phyloP scores from a whole-genome alignment of 2,113 vertebrate genomes.

The Blennius ocellaris region DNA sequence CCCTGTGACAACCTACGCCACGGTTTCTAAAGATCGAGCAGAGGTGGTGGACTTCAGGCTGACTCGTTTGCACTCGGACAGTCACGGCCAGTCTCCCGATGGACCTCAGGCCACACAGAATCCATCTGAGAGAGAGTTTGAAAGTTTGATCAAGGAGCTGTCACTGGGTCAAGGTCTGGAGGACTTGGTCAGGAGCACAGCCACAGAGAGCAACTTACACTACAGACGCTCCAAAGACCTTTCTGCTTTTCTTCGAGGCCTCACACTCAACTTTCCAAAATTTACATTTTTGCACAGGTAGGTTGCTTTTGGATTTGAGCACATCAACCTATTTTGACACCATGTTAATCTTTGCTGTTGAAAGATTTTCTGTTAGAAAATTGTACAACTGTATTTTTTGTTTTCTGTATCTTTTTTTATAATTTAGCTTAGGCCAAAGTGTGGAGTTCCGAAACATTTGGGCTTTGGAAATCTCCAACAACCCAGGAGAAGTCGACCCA shows the following conservation, averaged over 20 bases:
- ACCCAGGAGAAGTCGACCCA: slow-evolving; percentile 87
- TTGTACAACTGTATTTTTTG: not conserved
- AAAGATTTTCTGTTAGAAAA: not conserved
- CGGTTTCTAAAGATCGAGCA: slow-evolving; percentile 81
- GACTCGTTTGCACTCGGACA: slow-evolving; percentile 72
- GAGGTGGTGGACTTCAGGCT: slow-evolving; percentile 92
- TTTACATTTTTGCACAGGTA: slow-evolving; percentile 89
- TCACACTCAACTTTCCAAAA: slow-evolving; percentile 92
- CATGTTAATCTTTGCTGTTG: too few species aligned
- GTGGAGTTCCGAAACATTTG: slow-evolving; percentile 90
- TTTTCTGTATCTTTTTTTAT: slow-evolving; percentile 27
- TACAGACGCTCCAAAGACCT: slow-evolving; percentile 90
- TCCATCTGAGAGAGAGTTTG: slow-evolving; percentile 87
- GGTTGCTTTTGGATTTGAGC: not conserved
- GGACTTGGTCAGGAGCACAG: slow-evolving; percentile 83
- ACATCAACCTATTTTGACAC: too few species aligned
- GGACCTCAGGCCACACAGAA: slow-evolving; percentile 76
- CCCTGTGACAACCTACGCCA: slow-evolving; percentile 85
- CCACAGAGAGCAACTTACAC: slow-evolving; percentile 86
- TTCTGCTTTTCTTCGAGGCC: slow-evolving; percentile 86
- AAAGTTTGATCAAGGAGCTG: slow-evolving; percentile 91
- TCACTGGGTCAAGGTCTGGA: slow-evolving; percentile 91
- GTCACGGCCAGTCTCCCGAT: slow-evolving; percentile 64
- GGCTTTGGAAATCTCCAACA: slow-evolving; percentile 97
- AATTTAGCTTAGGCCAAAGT: slow-evolving; percentile 95